Evolutionary conservation across 30 jellyfish, hydroid and myxozoan species (phyloP).

Genomic region (Turritopsis rubra): DNA sequence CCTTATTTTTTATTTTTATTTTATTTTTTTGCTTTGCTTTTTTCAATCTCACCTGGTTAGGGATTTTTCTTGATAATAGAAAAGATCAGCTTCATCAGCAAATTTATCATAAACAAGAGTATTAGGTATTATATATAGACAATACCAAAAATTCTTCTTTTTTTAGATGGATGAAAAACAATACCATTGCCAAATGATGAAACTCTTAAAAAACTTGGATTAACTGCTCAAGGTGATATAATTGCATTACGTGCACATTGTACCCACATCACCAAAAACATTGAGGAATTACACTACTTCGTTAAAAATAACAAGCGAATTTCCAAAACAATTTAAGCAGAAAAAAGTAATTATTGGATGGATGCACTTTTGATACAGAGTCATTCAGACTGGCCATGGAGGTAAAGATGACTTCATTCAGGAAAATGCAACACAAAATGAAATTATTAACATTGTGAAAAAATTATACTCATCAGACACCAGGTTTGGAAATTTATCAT

Average conservation of each 20-base stretch:
- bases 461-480: not conserved
- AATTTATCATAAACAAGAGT: no score
- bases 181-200: no score
- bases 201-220: constrained; percentile 1
- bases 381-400: not conserved
- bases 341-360: not conserved
- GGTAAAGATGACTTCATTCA: not conserved
- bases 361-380: constrained; percentile 7
- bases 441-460: not conserved
- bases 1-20: no score
- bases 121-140: no score
- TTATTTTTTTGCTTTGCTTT: no score
- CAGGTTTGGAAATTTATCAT: not conserved
- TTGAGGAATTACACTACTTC: not conserved
- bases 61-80: no score
- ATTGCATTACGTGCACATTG: constrained; percentile 17
- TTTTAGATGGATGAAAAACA: no score
- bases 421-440: not conserved
- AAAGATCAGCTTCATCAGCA: no score
- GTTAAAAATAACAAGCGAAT: constrained; percentile 10
- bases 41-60: no score
- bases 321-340: not conserved
- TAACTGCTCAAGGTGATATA: not conserved
- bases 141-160: no score
- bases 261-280: not conserved